Percentiles rank a stretch among this genome's conserved stretches.
phyloP scores from a whole-genome alignment of 2,888 invertebrate species.

The Caradrina kadenii region DNA sequence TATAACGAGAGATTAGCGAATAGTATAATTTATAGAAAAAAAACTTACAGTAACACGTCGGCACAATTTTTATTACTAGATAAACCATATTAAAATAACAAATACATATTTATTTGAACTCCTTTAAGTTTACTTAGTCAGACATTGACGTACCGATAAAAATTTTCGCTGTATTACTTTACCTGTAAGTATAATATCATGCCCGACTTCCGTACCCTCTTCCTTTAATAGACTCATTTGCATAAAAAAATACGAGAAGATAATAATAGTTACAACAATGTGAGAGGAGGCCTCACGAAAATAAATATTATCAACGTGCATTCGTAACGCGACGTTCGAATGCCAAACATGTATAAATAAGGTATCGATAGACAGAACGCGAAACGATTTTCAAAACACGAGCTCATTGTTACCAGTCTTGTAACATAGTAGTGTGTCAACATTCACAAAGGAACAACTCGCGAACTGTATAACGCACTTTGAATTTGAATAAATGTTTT shows the following conservation, averaged over 20 bases:
- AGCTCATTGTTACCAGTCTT: slow-evolving; percentile 68
- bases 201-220: too few species aligned
- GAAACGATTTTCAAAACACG: slow-evolving; percentile 72
- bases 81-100: too few species aligned
- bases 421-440: slow-evolving; percentile 68
- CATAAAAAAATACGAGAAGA: slow-evolving; percentile 12
- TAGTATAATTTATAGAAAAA: too few species aligned
- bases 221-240: neutral
- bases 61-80: too few species aligned
- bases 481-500: slow-evolving; percentile 44
- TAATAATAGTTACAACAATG: slow-evolving; percentile 29
- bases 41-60: too few species aligned
- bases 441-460: slow-evolving; percentile 61
- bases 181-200: too few species aligned
- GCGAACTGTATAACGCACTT: slow-evolving; percentile 30
- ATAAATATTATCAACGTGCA: slow-evolving; percentile 60
- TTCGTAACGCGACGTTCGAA: slow-evolving; percentile 64
- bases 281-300: slow-evolving; percentile 32
- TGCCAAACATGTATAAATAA: slow-evolving; percentile 68
- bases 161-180: too few species aligned
- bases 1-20: too few species aligned
- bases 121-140: too few species aligned
- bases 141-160: too few species aligned
- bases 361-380: slow-evolving; percentile 64
- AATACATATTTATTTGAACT: too few species aligned